A percentile compares a stretch with the other conserved stretches of the same genome.
phyloP scores from a whole-genome alignment of 2,888 invertebrate species.

The Charanyca ferruginea region DNA sequence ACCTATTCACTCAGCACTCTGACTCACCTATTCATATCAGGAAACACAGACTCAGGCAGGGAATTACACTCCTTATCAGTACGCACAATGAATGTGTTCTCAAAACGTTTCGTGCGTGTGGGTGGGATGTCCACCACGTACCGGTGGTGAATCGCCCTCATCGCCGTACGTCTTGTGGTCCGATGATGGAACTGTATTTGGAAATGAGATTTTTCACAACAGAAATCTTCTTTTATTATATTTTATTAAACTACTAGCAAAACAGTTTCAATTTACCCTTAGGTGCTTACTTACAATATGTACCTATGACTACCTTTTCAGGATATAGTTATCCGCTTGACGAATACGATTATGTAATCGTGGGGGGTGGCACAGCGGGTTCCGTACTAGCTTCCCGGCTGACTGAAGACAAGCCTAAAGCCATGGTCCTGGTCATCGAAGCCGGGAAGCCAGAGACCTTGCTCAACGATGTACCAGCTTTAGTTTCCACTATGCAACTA shows the following conservation, averaged over 20 bases:
- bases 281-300: not conserved
- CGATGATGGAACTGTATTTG: too few relatives aligned
- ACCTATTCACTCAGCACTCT: too few relatives aligned
- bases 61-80: too few relatives aligned
- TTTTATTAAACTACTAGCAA: not conserved
- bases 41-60: too few relatives aligned
- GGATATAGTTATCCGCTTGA: constrained; percentile 77
- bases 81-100: too few relatives aligned
- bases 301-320: constrained; percentile 53
- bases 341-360: constrained; percentile 93
- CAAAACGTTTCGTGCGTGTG: too few relatives aligned
- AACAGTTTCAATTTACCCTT: not conserved
- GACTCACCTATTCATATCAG: too few relatives aligned
- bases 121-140: too few relatives aligned
- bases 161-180: too few relatives aligned
- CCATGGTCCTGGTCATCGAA: constrained; percentile 92
- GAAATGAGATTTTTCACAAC: too few relatives aligned
- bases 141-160: too few relatives aligned
- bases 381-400: constrained; percentile 93
- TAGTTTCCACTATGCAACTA: constrained; percentile 91
- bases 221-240: not conserved
- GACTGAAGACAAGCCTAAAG: constrained; percentile 90
- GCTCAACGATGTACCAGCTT: constrained; percentile 90
- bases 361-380: constrained; percentile 94
- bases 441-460: constrained; percentile 89